phyloP scores from a whole-genome alignment of 2,888 invertebrate genomes.

The Callyntrura sp. region DNA sequence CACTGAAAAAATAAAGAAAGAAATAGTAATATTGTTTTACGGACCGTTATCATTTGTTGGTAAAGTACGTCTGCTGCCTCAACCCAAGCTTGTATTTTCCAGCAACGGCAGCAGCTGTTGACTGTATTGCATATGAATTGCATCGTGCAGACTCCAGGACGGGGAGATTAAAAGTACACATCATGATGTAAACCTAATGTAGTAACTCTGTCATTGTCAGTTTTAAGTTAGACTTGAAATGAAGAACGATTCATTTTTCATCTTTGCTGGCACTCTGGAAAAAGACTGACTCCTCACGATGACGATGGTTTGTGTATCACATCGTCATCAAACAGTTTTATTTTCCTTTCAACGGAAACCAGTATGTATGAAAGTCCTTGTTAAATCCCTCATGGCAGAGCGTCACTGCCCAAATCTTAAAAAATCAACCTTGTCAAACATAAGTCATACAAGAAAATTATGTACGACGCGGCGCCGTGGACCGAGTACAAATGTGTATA shows the following conservation, averaged over 20 bases:
- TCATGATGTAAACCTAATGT: background rate
- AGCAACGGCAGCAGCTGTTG: background rate
- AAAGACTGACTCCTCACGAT: background rate
- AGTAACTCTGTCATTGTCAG: conserved; percentile 13
- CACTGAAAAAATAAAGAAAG: background rate
- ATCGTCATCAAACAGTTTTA: conserved; percentile 8
- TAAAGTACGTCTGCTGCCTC: conserved; percentile 12
- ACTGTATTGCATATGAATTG: background rate
- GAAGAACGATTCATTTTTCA: conserved; percentile 43
- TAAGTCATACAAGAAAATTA: background rate
- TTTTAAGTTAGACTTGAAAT: conserved; percentile 11
- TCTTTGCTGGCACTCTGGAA: conserved; percentile 26
- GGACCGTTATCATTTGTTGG: conserved; percentile 18
- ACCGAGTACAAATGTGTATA: background rate
- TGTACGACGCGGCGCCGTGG: background rate
- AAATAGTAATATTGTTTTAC: background rate
- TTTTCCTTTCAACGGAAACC: conserved; percentile 12
- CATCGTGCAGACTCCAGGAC: background rate
- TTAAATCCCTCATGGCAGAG: background rate
- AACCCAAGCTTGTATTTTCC: conserved; percentile 18
- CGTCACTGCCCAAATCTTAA: background rate
- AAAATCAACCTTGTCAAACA: conserved; percentile 30
- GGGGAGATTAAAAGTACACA: background rate
- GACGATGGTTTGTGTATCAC: conserved; percentile 6
- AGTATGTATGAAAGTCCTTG: background rate